Base-by-base conservation (phyloP, 2,113 vertebrate genomes). In the Coregonus clupeaformis region DNA sequence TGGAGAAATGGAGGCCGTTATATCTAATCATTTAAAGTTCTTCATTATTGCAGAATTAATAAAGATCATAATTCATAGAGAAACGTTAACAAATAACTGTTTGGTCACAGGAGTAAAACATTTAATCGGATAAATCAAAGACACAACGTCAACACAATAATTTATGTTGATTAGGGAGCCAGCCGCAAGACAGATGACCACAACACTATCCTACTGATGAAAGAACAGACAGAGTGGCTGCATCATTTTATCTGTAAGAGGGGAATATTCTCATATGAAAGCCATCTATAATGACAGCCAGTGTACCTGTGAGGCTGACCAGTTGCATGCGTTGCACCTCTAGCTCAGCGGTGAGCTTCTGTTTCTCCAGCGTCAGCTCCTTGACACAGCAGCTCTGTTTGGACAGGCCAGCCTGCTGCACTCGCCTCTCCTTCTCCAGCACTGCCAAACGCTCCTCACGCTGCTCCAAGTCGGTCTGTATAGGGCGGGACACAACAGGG, bases 301-400 rank as follows among this genome's bases (percentile, higher is more conserved):
- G 18, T 24, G 72, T 71, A 97, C 96, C 92, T 82, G 91, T 85
- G 11, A 96, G 84, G 16, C 68, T 83, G 69, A 84, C 80, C 1
- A 95, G 74, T 73, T 94, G 87, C 1, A 30, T 75, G 30, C 22
- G 75, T 29, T 83, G 81, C 11, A 76, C 64, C 72, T 93, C 92
- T 76, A 96, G 85, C 68, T 94, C 91, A 1, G 71, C 77, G 57
- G 84, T 20, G 65, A 95, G 82, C 3, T 92, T 86, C 49, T 94
- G 90, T 85, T 94, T 93, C 85, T 93, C 94, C 73, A 89, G 84
- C 24, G 77, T 87, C 75, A 92, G 86, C 52, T 93, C 90, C 13
- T 91, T 83, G 64, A 94, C 66, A 0, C 74, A 84, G 5, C 66
- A 86, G 24, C 90, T 87, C 66, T 91, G 91, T 75, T 94, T 78